Evolutionary conservation across 1,140 invertebrate species (phyloP).

Genomic region (Drosophila orena): DNA sequence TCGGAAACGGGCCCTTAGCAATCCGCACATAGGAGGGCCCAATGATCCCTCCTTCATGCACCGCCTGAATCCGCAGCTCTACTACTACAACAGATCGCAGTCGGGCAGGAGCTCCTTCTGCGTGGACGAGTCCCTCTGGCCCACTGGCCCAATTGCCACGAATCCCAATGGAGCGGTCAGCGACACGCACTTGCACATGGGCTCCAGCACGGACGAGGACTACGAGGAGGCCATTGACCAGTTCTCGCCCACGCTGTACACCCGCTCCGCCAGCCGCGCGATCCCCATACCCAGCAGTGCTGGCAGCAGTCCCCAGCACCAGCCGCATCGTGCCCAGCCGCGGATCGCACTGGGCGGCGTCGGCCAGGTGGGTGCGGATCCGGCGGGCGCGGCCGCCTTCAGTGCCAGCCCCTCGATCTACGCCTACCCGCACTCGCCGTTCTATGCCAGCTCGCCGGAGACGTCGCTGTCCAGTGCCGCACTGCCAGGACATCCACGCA

Average conservation of each 20-base stretch:
- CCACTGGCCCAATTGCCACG: too few relatives aligned
- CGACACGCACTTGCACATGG: constrained; percentile 62
- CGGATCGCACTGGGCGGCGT: constrained; percentile 14
- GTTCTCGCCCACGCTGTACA: constrained; percentile 76
- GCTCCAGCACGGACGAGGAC: constrained; percentile 52
- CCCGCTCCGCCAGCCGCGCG: constrained; percentile 38
- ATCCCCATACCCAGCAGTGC: constrained; percentile 76
- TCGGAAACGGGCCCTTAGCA: constrained; percentile 77
- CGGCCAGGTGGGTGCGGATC: not conserved
- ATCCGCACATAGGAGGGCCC: constrained; percentile 67
- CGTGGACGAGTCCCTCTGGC: constrained; percentile 74
- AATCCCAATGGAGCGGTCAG: constrained; percentile 32
- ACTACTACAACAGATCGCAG: constrained; percentile 69
- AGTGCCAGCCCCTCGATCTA: constrained; percentile 75
- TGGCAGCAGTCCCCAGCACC: constrained; percentile 75
- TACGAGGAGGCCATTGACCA: constrained; percentile 78
- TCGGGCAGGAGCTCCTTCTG: constrained; percentile 77
- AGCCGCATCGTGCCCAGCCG: constrained; percentile 4
- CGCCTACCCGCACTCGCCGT: constrained; percentile 66
- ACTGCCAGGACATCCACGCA: constrained; percentile 6
- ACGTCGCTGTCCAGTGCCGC: constrained; percentile 15
- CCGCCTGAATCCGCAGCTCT: constrained; percentile 64
- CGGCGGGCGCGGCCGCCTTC: constrained; percentile 41
- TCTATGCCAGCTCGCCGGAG: constrained; percentile 77
- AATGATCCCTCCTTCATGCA: constrained; percentile 32